A percentile compares a stretch with the other conserved stretches of the same genome.
phyloP scores from a whole-genome alignment of 2,113 vertebrate genomes.

The Echinops telfairi region DNA sequence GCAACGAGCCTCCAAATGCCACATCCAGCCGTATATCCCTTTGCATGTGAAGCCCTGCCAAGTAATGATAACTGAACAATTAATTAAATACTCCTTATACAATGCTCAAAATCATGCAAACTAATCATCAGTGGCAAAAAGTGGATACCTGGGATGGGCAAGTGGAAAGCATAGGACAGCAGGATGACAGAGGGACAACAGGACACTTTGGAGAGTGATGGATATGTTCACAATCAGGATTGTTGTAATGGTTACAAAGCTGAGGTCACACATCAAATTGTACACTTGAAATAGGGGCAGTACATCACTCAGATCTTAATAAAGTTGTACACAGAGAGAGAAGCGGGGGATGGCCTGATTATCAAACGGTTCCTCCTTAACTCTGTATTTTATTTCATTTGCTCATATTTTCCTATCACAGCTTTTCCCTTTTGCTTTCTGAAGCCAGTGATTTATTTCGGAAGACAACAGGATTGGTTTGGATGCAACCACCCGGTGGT shows the following conservation, averaged over 20 bases:
- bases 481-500: slow-evolving; percentile 47
- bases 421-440: slow-evolving; percentile 41
- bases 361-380: neutral
- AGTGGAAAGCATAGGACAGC: neutral
- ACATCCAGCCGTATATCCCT: neutral
- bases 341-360: neutral
- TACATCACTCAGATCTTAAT: neutral
- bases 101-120: slow-evolving; percentile 30
- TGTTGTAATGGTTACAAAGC: neutral
- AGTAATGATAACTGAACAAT: slow-evolving; percentile 24
- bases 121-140: neutral
- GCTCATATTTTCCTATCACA: slow-evolving; percentile 35
- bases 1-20: neutral
- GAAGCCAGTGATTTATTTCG: slow-evolving; percentile 53
- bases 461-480: slow-evolving; percentile 27
- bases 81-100: neutral
- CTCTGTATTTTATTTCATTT: slow-evolving; percentile 20
- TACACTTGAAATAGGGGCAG: neutral
- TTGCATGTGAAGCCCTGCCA: slow-evolving; percentile 22
- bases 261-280: neutral
- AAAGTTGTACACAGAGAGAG: neutral
- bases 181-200: neutral
- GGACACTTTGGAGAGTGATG: neutral
- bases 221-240: neutral
- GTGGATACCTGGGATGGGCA: neutral